Evolutionary conservation across 2,113 vertebrate species (phyloP), one percentile per base, ranked within the genome.

Genomic region (Lucifuga dentata): DNA sequence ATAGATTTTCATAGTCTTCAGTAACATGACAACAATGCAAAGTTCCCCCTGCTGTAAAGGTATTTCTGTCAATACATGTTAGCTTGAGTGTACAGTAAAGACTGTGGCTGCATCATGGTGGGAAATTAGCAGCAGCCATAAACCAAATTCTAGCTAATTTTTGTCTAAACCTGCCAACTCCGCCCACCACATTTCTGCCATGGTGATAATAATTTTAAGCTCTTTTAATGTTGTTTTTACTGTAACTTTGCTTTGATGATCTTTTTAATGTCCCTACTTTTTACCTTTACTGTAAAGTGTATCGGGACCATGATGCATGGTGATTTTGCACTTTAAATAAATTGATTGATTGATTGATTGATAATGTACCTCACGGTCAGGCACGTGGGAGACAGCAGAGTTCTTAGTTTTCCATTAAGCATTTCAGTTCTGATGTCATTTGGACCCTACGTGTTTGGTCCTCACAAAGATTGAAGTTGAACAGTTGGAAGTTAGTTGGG

Each of bases 361-460:
- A n/a, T n/a, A n/a, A n/a, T n/a, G 49, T 26, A 38, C 68, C 52
- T 59, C 46, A 50, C 53, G 68, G 76, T 65, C 0, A 55, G 53
- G 40, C 65, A 38, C 21, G 57, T 75, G 84, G 69, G 62, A 83
- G 77, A 79, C 61, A 60, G 80, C 40, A 38, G 66, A 50, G 61
- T 60, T 46, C 53, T 8, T 10, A 71, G 45, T 78, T 84, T 86
- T 79, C 71, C 84, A 79, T 65, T n/a, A 72, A 49, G 58, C 59
- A 57, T 75, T 78, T 51, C 5, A 53, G 55, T 53, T 44, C 71
- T 68, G 53, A 75, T 24, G 51, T 79, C 75, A 79, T 49, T 58
- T 76, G 68, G 73, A 64, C 55, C n/a, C 46, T 10, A 9, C 13
- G 46, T 78, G 83, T 87, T 70, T 76, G 80, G 83, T 86, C 80